Evolutionary conservation across 2,797 vertebrate species (phyloP).

Genomic region (Gymnodraco acuticeps): DNA sequence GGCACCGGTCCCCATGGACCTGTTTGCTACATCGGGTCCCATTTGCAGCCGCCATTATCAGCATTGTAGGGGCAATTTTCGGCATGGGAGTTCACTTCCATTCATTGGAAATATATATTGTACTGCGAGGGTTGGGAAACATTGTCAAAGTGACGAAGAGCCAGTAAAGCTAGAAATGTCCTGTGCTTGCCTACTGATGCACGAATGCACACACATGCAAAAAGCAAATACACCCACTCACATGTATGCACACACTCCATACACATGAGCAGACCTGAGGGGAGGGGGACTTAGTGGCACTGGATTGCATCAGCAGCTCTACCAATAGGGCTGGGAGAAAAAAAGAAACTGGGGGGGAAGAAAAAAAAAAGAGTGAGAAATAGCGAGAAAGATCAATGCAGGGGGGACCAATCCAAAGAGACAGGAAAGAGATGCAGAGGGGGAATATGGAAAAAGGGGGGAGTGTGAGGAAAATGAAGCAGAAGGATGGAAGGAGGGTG

Average conservation of each 20-base stretch:
- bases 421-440: slow-evolving; percentile 45
- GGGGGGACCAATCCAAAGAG: slow-evolving; percentile 39
- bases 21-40: slow-evolving; percentile 2
- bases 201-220: slow-evolving; percentile 35
- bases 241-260: slow-evolving; percentile 6
- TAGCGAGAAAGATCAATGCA: slow-evolving; percentile 25
- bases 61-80: neutral
- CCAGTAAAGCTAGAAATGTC: slow-evolving; percentile 9
- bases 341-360: slow-evolving; percentile 12
- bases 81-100: neutral
- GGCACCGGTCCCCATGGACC: slow-evolving; percentile 26
- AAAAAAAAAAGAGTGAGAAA: slow-evolving; percentile 20
- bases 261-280: neutral
- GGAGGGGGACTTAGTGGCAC: slow-evolving; percentile 26
- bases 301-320: slow-evolving; percentile 64
- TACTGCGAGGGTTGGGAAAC: no score
- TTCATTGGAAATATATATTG: slow-evolving; percentile 8
- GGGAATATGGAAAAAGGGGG: slow-evolving; percentile 8
- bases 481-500: slow-evolving; percentile 24
- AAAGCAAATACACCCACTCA: neutral
- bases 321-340: slow-evolving; percentile 36
- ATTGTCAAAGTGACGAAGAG: slow-evolving; percentile 13
- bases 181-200: slow-evolving; percentile 17
- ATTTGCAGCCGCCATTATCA: slow-evolving; percentile 20
- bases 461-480: slow-evolving; percentile 12